Conservation (phyloP, 1,140 invertebrate genomes). For the Oryzaephilus surinamensis region DNA sequence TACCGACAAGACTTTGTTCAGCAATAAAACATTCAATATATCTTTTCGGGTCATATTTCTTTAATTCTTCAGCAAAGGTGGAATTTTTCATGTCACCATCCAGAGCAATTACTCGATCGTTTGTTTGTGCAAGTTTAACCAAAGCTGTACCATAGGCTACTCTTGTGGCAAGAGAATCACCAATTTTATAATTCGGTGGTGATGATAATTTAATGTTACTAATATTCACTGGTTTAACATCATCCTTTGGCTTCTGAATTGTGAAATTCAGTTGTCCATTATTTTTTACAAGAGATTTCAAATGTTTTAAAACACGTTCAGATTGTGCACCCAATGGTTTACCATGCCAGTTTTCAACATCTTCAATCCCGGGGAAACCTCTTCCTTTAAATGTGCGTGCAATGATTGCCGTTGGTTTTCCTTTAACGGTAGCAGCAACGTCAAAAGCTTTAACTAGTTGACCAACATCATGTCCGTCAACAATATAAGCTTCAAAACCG, state of each 20-base stretch:
- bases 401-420: conserved; percentile 84
- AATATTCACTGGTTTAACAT: conserved; percentile 62
- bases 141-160: conserved; percentile 90
- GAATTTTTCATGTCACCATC: conserved; percentile 99
- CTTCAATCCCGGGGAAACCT: conserved; percentile 78
- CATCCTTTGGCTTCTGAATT: conserved; percentile 53
- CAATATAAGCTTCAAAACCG: conserved; percentile 83
- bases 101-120: conserved; percentile 79
- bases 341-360: conserved; percentile 94
- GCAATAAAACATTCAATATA: conserved; percentile 99
- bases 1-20: conserved; percentile 95
- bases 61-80: conserved; percentile 90
- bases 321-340: conserved; percentile 83
- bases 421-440: conserved; percentile 63
- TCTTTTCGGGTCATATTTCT: conserved; percentile 58
- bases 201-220: conserved; percentile 65
- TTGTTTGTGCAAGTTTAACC: conserved; percentile 77
- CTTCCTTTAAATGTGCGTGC: conserved; percentile 96
- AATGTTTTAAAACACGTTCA: conserved; percentile 60
- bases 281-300: conserved; percentile 57
- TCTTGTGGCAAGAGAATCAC: conserved; percentile 80
- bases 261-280: conserved; percentile 42
- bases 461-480: conserved; percentile 94
- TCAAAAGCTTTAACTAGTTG: conserved; percentile 82
- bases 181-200: conserved; percentile 75